Conservation (phyloP, 2,888 invertebrate genomes). For the Pachydiplax longipennis region DNA sequence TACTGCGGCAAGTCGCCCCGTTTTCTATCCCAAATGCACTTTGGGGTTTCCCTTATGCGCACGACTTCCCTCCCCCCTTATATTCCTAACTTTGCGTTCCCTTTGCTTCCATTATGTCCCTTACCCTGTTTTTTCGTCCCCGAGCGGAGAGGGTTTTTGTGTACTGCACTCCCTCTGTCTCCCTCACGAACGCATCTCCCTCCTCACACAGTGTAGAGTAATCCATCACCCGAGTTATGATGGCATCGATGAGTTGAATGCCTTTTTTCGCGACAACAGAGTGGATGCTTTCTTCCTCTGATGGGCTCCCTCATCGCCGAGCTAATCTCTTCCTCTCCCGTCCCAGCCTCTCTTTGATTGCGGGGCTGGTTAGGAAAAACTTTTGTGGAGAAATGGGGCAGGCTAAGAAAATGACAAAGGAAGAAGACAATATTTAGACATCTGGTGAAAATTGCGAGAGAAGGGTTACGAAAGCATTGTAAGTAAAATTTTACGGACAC, state of each 20-base stretch:
- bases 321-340: background rate
- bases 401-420: no score
- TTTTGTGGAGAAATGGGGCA: no score
- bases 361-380: no score
- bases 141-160: background rate
- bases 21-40: background rate
- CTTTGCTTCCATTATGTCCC: background rate
- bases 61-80: background rate
- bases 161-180: background rate
- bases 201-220: background rate
- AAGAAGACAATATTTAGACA: no score
- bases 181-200: background rate
- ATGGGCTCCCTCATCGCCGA: background rate
- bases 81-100: background rate
- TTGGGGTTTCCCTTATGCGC: background rate
- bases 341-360: no score
- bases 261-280: background rate
- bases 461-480: no score
- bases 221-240: background rate
- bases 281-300: background rate
- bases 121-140: background rate
- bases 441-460: no score
- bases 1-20: slow-evolving; percentile 1
- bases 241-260: background rate
- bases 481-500: no score